Evolutionary conservation across 2,113 vertebrate genomes (phyloP), one percentile per base, ranked within the genome.

Genomic region (Bagarius yarrelli): DNA sequence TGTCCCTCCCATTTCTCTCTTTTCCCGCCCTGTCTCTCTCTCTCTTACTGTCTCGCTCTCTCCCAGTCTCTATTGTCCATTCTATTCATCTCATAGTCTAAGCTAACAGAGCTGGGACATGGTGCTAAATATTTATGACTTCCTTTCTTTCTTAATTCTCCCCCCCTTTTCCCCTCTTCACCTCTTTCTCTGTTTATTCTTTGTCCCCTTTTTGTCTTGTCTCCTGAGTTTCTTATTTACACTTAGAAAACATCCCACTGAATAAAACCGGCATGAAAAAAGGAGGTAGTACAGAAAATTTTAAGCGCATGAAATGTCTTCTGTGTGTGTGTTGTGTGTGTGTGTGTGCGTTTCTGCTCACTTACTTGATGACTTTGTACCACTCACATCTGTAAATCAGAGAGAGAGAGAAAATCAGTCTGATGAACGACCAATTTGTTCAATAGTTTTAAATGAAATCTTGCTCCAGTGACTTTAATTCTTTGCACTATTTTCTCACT

Each of bases 121-220:
- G 83, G 82, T 84, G 83, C 87, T 91, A 89, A 91, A 91, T 92
- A 91, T 92, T 90, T 90, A 90, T 88, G 85, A 87, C 56, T 25
- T 36, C 57, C 85, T 81, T 80, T 75, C 84, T 53, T 79, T 82
- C 83, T 82, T 82, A 36, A 63, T 72, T 63, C n/a, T 19, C 30
- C 40, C 16, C 23, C 15, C 5, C 36, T 66, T 72, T 63, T 21
- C 19, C 34, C 52, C 16, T n/a, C 15, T 5, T 47, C 63, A 52
- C 3, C 18, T 56, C 27, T 75, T 32, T 87, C 64, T 78, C 87
- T 85, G 69, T 82, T 59, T 84, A 69, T 36, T 36, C 69, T 32
- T 56, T 25, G 30, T 57, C 66, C 75, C 27, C 14, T 61, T 74
- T 25, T 16, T 60, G 47, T 81, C 84, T 34, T 78, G 8, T 83